phyloP scores from a whole-genome alignment of 2,797 vertebrate genomes.

The Alfaro cultratus region DNA sequence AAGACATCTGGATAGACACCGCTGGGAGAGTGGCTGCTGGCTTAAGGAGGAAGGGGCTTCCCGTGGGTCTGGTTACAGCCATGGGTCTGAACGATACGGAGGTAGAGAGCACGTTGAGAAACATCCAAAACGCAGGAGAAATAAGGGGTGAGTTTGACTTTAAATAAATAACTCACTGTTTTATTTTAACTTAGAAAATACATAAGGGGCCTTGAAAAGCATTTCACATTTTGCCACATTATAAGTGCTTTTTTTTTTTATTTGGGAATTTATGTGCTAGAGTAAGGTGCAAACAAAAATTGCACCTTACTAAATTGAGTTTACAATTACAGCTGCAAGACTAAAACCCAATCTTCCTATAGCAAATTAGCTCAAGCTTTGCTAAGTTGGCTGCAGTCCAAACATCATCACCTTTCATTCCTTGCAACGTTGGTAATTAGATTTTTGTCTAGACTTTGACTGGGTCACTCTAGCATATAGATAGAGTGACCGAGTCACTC shows the following conservation, averaged over 20 bases:
- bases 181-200: neutral
- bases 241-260: too few relatives aligned
- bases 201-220: neutral
- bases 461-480: neutral
- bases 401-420: neutral
- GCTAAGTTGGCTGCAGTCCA: neutral
- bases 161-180: neutral
- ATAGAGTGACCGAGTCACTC: too few relatives aligned
- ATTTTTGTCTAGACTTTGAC: neutral
- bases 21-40: constrained; percentile 75
- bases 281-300: neutral
- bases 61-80: constrained; percentile 74
- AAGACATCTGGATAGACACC: constrained; percentile 83
- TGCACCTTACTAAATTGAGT: neutral
- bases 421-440: neutral
- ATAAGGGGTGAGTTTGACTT: constrained; percentile 76
- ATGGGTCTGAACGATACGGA: constrained; percentile 78
- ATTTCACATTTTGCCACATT: neutral
- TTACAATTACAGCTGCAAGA: neutral
- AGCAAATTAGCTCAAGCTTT: neutral
- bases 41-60: constrained; percentile 79
- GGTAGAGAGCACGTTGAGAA: constrained; percentile 72
- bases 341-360: neutral
- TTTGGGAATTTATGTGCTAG: neutral
- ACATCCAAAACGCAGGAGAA: constrained; percentile 72